Percentiles rank a stretch among this genome's conserved stretches.
Conservation (phyloP, 2,888 invertebrate genomes). For the Morpho helenor region DNA sequence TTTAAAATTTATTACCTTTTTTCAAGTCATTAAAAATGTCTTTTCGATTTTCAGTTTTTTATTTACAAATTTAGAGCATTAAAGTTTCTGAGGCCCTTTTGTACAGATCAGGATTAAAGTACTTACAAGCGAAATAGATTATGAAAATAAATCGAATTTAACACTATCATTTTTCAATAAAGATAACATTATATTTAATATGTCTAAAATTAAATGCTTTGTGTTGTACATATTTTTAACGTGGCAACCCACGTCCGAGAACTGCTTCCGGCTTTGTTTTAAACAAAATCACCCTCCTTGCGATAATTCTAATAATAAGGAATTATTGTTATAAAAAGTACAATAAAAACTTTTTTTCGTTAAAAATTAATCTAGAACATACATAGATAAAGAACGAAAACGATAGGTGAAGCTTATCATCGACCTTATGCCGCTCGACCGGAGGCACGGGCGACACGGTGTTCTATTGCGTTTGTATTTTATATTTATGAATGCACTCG, state of each 20-base stretch:
- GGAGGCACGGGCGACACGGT: conserved; percentile 31
- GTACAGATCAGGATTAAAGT: neutral
- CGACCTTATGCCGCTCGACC: conserved; percentile 34
- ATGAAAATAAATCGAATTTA: conserved; percentile 48
- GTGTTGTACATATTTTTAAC: conserved; percentile 71
- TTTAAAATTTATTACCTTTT: neutral
- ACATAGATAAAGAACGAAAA: conserved; percentile 55
- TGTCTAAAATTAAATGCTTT: conserved; percentile 78
- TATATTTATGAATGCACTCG: neutral
- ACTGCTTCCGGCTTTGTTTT: conserved; percentile 40
- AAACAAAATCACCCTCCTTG: conserved; percentile 56
- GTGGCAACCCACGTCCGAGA: conserved; percentile 43
- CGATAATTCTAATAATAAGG: conserved; percentile 66
- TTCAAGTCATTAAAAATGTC: no score
- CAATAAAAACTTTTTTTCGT: conserved; percentile 63
- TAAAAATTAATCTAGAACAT: conserved; percentile 67
- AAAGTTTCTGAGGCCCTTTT: neutral
- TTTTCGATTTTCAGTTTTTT: no score
- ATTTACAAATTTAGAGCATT: no score
- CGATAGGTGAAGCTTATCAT: conserved; percentile 63
- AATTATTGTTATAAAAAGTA: conserved; percentile 70
- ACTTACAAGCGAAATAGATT: conserved; percentile 45
- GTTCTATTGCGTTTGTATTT: neutral
- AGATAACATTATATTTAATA: conserved; percentile 73
- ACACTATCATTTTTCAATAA: conserved; percentile 56